A percentile compares a stretch with the other conserved stretches of the same genome.
phyloP scores from a whole-genome alignment of 2,797 vertebrate genomes.

The Xenentodon cancila region DNA sequence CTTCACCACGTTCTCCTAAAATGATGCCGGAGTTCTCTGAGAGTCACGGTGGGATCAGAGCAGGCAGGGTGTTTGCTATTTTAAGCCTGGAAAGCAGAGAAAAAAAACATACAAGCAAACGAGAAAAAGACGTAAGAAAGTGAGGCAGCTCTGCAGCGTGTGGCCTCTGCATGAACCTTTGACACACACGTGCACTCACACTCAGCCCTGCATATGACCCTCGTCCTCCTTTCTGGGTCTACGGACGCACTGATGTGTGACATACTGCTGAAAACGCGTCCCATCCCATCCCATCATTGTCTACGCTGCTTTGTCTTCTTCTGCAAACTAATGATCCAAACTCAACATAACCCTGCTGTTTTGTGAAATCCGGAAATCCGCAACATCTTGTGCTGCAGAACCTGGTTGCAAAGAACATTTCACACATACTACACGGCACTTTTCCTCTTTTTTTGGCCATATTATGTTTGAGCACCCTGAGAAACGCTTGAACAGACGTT shows the following conservation, averaged over 20 bases:
- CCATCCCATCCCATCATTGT: constrained; percentile 44
- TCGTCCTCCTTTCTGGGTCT: constrained; percentile 36
- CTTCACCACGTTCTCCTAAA: constrained; percentile 14
- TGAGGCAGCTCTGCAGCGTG: constrained; percentile 33
- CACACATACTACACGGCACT: constrained; percentile 28
- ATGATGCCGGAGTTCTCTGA: constrained; percentile 16
- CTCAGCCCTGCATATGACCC: constrained; percentile 33
- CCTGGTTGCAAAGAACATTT: constrained; percentile 22
- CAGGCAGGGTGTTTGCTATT: constrained; percentile 42
- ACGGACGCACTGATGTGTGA: constrained; percentile 49
- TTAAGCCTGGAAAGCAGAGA: constrained; percentile 29
- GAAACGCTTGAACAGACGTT: constrained; percentile 43
- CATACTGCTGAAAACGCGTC: constrained; percentile 47
- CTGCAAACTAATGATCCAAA: constrained; percentile 16
- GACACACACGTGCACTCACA: constrained; percentile 49
- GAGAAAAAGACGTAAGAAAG: constrained; percentile 35
- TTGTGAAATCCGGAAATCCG: constrained; percentile 17
- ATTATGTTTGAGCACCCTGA: constrained; percentile 14
- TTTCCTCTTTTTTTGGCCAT: constrained; percentile 2
- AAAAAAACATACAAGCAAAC: constrained; percentile 25
- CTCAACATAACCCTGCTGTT: constrained; percentile 9
- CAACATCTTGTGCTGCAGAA: constrained; percentile 16
- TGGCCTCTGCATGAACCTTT: constrained; percentile 72
- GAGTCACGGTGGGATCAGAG: constrained; percentile 24
- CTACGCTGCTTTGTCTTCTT: constrained; percentile 32